A percentile compares a stretch with the other conserved stretches of the same genome.
phyloP scores from a whole-genome alignment of 2,797 vertebrate species.

The Coregonus suidteri region DNA sequence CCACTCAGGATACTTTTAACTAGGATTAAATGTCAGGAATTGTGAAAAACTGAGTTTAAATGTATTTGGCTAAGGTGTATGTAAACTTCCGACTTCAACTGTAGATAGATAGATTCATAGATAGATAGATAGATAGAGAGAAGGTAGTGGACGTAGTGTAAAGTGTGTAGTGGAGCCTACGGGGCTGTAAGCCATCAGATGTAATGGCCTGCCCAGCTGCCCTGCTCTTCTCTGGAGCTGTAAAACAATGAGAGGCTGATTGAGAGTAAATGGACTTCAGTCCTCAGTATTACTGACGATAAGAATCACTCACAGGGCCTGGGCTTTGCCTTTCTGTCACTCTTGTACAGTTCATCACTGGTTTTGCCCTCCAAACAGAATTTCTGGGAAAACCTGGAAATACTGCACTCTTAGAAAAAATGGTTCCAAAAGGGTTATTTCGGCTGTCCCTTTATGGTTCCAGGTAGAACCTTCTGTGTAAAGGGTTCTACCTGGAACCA shows the following conservation, averaged over 20 bases:
- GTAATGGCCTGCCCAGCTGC: constrained; percentile 49
- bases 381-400: not conserved
- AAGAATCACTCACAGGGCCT: constrained; percentile 49
- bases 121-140: no score
- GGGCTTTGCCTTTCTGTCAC: not conserved
- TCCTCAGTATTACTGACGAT: constrained; percentile 54
- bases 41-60: no score
- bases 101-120: no score
- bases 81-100: no score
- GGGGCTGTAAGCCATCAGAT: constrained; percentile 65
- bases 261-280: constrained; percentile 67
- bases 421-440: no score
- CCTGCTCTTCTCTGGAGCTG: constrained; percentile 63
- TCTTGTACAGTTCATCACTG: not conserved
- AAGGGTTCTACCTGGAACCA: no score
- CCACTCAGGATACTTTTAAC: no score
- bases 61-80: no score
- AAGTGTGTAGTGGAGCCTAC: constrained; percentile 64
- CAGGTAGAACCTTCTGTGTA: no score
- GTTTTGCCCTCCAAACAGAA: not conserved
- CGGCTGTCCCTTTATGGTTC: no score
- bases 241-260: constrained; percentile 72
- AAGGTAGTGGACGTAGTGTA: constrained; percentile 32
- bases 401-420: no score
- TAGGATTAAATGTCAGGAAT: no score